Evolutionary conservation across 2,888 invertebrate genomes (phyloP).

Genomic region (Tiliacea aurago): DNA sequence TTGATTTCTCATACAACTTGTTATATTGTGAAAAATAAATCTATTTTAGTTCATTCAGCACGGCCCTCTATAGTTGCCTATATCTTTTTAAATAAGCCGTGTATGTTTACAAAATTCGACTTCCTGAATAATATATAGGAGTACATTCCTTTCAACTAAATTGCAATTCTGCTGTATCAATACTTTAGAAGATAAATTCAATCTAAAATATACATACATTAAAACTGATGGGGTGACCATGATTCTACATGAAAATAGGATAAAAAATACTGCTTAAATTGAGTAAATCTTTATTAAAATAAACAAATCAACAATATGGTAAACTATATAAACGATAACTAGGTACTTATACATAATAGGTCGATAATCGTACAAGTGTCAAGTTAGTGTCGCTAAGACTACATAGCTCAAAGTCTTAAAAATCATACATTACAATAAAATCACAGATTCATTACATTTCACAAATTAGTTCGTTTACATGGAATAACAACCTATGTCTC

Average conservation of each 20-base stretch:
- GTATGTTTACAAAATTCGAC: slow-evolving; percentile 34
- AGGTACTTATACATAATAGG: slow-evolving; percentile 38
- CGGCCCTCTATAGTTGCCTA: no score
- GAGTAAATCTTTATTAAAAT: slow-evolving; percentile 37
- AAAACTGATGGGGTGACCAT: slow-evolving; percentile 20
- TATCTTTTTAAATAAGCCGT: slow-evolving; percentile 8
- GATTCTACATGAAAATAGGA: slow-evolving; percentile 29
- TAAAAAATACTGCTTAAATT: slow-evolving; percentile 20
- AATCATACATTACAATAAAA: slow-evolving; percentile 45
- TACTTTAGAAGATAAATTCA: slow-evolving; percentile 29
- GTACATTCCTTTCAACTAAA: slow-evolving; percentile 34
- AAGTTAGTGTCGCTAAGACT: slow-evolving; percentile 42
- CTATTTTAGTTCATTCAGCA: slow-evolving; percentile 22
- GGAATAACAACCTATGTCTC: slow-evolving; percentile 30
- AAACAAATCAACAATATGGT: slow-evolving; percentile 37
- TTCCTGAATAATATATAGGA: slow-evolving; percentile 30
- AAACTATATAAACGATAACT: slow-evolving; percentile 38
- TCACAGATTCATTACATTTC: slow-evolving; percentile 37
- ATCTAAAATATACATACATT: slow-evolving; percentile 28
- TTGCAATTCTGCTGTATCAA: slow-evolving; percentile 29
- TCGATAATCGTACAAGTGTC: slow-evolving; percentile 38
- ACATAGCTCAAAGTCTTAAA: slow-evolving; percentile 45
- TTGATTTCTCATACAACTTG: slow-evolving; percentile 24
- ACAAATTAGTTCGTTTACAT: slow-evolving; percentile 29
- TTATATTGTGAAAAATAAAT: slow-evolving; percentile 15